These are phyloP conservation scores for Scolopax mira DNA, from an alignment of 2,113 vertebrate genomes.

Conservation along the genomic window DNA sequence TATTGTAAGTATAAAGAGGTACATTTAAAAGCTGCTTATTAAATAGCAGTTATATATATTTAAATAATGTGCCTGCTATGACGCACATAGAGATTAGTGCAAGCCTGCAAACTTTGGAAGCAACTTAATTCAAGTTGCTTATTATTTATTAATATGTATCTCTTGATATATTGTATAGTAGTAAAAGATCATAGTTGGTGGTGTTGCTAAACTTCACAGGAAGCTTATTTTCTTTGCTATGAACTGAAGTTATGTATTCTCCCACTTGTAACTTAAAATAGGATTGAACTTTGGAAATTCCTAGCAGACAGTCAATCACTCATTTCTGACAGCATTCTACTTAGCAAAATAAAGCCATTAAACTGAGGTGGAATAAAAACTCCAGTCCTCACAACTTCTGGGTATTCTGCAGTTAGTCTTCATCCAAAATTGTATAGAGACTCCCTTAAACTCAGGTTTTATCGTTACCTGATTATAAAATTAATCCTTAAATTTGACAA, in stretches of 20 bases:
- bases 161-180: not conserved
- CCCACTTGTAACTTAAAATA: not conserved
- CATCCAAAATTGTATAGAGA: not conserved
- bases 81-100: not conserved
- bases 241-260: not conserved
- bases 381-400: not conserved
- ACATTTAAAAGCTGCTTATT: not conserved
- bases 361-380: not conserved
- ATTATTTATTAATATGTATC: not conserved
- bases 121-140: not conserved
- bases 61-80: not conserved
- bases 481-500: not conserved
- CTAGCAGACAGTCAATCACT: not conserved
- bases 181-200: not conserved
- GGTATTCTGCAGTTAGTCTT: not conserved
- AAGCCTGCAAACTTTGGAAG: not conserved
- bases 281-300: not conserved
- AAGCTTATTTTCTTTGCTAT: not conserved
- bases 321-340: not conserved
- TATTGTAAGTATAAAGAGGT: constrained; percentile 78
- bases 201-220: not conserved
- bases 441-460: not conserved
- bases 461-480: not conserved
- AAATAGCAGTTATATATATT: not conserved
- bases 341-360: not conserved